Base-by-base conservation (phyloP, 2,113 vertebrate genomes). In the Ceyx melanurus region DNA sequence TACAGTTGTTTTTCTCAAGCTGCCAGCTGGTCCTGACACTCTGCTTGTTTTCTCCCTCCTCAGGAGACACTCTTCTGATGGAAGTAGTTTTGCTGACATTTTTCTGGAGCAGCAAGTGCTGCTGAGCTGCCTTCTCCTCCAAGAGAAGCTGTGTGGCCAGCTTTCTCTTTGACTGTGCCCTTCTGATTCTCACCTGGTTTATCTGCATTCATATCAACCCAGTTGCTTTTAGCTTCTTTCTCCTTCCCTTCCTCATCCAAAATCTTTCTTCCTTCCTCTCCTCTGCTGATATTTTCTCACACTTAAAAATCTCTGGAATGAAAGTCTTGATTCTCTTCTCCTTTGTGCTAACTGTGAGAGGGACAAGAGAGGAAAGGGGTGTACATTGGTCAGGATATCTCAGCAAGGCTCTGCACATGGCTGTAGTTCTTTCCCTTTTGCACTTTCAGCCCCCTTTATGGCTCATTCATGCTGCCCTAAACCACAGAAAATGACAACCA, bases 21-120 rank as follows among this genome's bases (percentile, higher is more conserved):
- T 96, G 87, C 94, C 95, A 96, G 92, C 92, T 94, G 87, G 91
- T 91, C 51, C 91, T 88, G 85, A 94, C 92, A 95, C 51, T 90
- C 84, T 77, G 75, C 91, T 93, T 92, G 82, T 92, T 94, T 94
- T 87, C 67, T 88, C 17, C 56, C 71, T 26, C 35, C 85, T 89
- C 71, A 93, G 89, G 91, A 95, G 72, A n/a, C 91, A 60, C 93
- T 95, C 75, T 94, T 94, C 76, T 77, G 64, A 87, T 93, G 75
- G 82, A 95, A 88, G 75, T 68, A 85, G 82, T 82, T 57, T 95
- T 28, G 3, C 75, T 91, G 78, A 95, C 68, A 74, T 83, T 92
- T 91, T 89, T 87, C 71, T 88, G 73, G 76, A 91, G 75, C 51
- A 68, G 75, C 51, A 90, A 95, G 28, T 25, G 37, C 46, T 77